phyloP scores from a whole-genome alignment of 2,888 invertebrate species.

The Ophraella communa region DNA sequence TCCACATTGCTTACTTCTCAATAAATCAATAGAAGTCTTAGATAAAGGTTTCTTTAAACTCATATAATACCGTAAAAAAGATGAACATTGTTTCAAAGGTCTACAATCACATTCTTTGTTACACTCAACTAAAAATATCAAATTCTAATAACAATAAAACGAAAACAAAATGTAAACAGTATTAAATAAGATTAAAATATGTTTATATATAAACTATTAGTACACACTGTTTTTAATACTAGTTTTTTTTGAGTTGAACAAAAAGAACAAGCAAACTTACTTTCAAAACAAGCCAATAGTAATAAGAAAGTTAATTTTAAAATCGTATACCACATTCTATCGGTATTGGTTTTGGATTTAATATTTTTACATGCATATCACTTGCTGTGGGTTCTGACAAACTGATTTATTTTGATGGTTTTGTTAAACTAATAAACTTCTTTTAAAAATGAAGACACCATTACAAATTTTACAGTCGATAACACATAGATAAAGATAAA shows the following conservation, averaged over 20 bases:
- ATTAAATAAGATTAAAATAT: no score
- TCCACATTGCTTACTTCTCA: constrained; percentile 47
- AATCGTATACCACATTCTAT: neutral
- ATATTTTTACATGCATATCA: neutral
- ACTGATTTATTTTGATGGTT: neutral
- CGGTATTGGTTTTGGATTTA: neutral
- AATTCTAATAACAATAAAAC: no score
- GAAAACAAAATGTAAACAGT: no score
- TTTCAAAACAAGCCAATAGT: neutral
- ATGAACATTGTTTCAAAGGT: constrained; percentile 37
- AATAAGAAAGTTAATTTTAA: neutral
- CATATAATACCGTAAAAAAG: constrained; percentile 38
- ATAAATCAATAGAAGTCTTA: constrained; percentile 38
- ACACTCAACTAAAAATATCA: constrained; percentile 18
- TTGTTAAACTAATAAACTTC: no score
- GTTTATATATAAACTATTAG: no score
- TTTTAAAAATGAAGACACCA: no score
- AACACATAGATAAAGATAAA: no score
- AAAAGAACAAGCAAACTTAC: neutral
- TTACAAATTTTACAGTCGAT: no score
- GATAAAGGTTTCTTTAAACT: constrained; percentile 39
- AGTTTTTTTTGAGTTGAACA: no score
- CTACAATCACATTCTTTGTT: constrained; percentile 30
- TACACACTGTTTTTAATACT: no score
- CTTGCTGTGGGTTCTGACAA: neutral